Percentiles rank a stretch among this genome's conserved stretches.
phyloP scores from a whole-genome alignment of 2,797 vertebrate genomes.

The Crenichthys baileyi region DNA sequence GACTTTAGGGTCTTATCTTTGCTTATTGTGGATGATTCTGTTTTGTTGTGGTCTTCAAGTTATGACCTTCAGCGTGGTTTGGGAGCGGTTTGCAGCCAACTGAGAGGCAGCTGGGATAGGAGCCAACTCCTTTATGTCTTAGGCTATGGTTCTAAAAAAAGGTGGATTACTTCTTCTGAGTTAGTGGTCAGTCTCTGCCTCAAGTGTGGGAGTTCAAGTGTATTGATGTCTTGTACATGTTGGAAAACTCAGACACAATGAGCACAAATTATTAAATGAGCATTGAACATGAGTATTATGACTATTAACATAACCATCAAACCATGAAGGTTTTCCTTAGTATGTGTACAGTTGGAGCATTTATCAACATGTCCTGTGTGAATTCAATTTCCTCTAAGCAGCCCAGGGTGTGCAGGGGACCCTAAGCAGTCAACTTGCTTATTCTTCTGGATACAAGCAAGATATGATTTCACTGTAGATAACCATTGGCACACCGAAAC shows the following conservation, averaged over 20 bases:
- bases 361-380: slow-evolving; percentile 1
- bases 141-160: neutral
- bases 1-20: neutral
- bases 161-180: neutral
- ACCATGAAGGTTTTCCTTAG: neutral
- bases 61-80: neutral
- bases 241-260: neutral
- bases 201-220: slow-evolving; percentile 1
- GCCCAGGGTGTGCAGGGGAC: neutral
- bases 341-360: neutral
- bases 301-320: slow-evolving; percentile 1
- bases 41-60: neutral
- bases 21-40: neutral
- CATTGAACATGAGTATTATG: neutral
- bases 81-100: too few relatives aligned
- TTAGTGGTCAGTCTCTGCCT: neutral
- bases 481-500: neutral
- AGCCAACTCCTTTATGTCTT: neutral
- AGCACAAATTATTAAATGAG: neutral
- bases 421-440: neutral
- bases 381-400: neutral
- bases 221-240: neutral
- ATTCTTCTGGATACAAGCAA: neutral
- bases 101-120: neutral
- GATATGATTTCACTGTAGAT: neutral